phyloP scores from a whole-genome alignment of 2,113 vertebrate species.

The Etheostoma spectabile region DNA sequence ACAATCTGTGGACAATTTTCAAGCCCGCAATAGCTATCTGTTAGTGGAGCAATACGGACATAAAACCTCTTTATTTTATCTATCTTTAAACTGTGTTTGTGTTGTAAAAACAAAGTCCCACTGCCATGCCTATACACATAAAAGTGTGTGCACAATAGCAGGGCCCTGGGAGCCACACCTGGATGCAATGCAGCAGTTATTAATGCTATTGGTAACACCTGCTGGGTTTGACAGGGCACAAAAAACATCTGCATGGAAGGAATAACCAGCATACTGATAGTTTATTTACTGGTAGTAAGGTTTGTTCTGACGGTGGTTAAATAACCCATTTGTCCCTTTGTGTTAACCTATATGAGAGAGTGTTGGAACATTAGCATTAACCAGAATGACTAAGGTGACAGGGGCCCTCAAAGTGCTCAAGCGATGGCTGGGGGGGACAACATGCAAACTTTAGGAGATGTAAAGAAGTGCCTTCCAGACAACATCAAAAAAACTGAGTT shows the following conservation, averaged over 20 bases:
- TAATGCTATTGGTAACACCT: not conserved
- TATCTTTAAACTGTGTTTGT: constrained; percentile 1
- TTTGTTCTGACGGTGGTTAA: not conserved
- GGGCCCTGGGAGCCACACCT: not conserved
- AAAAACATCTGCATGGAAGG: not conserved
- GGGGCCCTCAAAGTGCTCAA: too few relatives aligned
- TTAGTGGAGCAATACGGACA: not conserved
- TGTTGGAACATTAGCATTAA: too few relatives aligned
- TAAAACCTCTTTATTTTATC: not conserved
- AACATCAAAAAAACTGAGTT: too few relatives aligned
- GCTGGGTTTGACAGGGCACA: not conserved
- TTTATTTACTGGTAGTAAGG: not conserved
- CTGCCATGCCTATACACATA: not conserved
- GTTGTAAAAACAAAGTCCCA: not conserved
- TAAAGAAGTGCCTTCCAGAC: too few relatives aligned
- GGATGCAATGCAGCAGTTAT: not conserved
- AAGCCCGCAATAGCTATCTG: constrained; percentile 14
- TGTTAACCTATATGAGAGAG: too few relatives aligned
- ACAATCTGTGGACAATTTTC: not conserved
- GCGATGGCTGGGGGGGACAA: too few relatives aligned
- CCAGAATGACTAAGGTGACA: too few relatives aligned
- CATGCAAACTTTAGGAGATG: too few relatives aligned
- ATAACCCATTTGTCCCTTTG: too few relatives aligned
- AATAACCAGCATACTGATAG: too few relatives aligned
- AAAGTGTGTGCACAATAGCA: not conserved